Evolutionary conservation across 1,140 invertebrate species (phyloP).

Genomic region (Neodiprion fabricii): DNA sequence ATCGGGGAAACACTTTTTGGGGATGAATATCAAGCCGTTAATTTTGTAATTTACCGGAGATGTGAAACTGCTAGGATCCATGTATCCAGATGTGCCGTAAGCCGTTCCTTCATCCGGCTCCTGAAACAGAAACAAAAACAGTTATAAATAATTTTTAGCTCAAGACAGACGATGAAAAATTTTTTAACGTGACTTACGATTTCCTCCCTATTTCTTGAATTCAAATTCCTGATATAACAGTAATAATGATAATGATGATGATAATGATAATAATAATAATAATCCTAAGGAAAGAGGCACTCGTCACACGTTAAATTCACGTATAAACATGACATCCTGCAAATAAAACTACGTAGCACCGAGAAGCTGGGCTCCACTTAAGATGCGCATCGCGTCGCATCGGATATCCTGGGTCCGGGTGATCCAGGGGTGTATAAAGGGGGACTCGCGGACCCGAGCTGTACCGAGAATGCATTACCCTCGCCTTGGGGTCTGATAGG

Average conservation of each 20-base stretch:
- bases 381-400: background rate
- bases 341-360: background rate
- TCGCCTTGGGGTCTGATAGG: background rate
- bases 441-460: background rate
- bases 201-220: no score
- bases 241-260: no score
- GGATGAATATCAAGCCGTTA: no score
- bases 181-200: no score
- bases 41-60: conserved; percentile 65
- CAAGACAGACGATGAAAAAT: no score
- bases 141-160: background rate
- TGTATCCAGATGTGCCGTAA: conserved; percentile 84
- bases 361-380: background rate
- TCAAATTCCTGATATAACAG: no score
- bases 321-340: no score
- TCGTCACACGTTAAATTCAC: no score
- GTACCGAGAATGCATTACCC: conserved; percentile 10
- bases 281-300: no score
- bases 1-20: no score
- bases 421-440: background rate
- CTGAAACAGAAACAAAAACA: conserved; percentile 46
- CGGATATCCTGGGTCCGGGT: conserved; percentile 11
- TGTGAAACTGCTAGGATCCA: conserved; percentile 81
- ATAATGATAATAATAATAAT: no score
- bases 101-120: conserved; percentile 73